Conservation (phyloP, 1,140 invertebrate species). For the Hyles euphorbiae region DNA sequence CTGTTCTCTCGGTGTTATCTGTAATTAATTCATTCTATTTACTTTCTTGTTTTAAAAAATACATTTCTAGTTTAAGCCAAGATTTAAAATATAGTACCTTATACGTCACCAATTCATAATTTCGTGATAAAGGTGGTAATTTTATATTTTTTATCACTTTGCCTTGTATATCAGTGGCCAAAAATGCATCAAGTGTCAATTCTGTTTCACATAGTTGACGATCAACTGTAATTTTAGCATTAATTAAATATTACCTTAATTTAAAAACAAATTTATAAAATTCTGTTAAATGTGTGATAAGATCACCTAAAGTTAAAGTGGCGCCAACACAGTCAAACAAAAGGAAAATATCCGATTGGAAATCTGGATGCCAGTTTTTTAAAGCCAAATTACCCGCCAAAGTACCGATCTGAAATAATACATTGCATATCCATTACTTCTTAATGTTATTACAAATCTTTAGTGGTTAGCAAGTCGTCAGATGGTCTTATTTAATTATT, state of each 20-base stretch:
- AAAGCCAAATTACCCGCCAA: conserved; percentile 28
- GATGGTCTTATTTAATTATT: too few relatives aligned
- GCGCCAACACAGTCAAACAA: conserved; percentile 30
- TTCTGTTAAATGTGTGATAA: neutral
- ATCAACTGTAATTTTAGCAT: conserved; percentile 9
- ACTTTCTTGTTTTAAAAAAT: too few relatives aligned
- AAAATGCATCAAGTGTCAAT: conserved; percentile 23
- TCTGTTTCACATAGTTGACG: conserved; percentile 12
- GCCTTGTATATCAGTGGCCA: conserved; percentile 16
- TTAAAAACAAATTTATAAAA: neutral
- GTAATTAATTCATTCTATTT: conserved; percentile 12
- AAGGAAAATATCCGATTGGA: conserved; percentile 30
- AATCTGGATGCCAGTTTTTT: conserved; percentile 25
- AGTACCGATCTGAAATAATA: conserved; percentile 24
- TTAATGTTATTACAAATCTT: too few relatives aligned
- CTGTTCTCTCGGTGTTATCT: conserved; percentile 80
- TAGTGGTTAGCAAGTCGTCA: too few relatives aligned
- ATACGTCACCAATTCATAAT: conserved; percentile 33
- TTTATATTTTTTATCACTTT: conserved; percentile 31
- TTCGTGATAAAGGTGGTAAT: conserved; percentile 22
- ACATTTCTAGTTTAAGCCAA: too few relatives aligned
- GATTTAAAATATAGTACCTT: conserved; percentile 13
- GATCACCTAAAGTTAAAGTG: conserved; percentile 21
- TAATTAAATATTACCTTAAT: neutral
- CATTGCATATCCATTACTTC: too few relatives aligned